These are phyloP conservation scores for Drosophila nigrodunni DNA, from an alignment of 1,140 invertebrate genomes.

Conservation along the genomic window DNA sequence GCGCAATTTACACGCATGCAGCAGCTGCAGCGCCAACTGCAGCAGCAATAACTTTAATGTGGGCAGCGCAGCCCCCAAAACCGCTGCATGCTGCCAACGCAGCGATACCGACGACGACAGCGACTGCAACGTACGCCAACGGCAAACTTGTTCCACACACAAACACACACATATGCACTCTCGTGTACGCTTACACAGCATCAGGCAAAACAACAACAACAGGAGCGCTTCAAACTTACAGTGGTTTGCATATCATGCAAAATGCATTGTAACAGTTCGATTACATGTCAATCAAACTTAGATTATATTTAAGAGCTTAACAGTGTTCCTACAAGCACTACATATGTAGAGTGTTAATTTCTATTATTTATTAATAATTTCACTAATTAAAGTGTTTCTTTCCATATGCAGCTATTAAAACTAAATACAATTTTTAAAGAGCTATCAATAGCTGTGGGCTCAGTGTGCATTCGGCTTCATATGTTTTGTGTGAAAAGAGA, in stretches of 20 bases:
- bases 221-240: conserved; percentile 15
- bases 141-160: conserved; percentile 63
- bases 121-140: conserved; percentile 17
- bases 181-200: conserved; percentile 28
- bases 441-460: neutral
- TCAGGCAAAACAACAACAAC: conserved; percentile 24
- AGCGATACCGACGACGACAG: conserved; percentile 30
- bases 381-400: too few relatives aligned
- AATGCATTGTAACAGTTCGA: neutral
- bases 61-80: conserved; percentile 48
- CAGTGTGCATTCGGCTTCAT: conserved; percentile 24
- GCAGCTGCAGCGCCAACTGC: conserved; percentile 13
- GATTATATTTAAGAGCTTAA: too few relatives aligned
- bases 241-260: conserved; percentile 7
- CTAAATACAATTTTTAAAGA: neutral
- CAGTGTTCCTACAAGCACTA: too few relatives aligned
- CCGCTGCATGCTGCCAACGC: conserved; percentile 36
- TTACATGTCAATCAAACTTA: neutral
- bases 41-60: conserved; percentile 35
- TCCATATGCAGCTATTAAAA: neutral
- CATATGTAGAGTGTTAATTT: too few relatives aligned
- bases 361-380: too few relatives aligned
- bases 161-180: neutral
- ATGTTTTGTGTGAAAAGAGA: conserved; percentile 29
- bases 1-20: conserved; percentile 62